phyloP scores from a whole-genome alignment of 2,797 vertebrate genomes.

The Trichosurus vulpecula region DNA sequence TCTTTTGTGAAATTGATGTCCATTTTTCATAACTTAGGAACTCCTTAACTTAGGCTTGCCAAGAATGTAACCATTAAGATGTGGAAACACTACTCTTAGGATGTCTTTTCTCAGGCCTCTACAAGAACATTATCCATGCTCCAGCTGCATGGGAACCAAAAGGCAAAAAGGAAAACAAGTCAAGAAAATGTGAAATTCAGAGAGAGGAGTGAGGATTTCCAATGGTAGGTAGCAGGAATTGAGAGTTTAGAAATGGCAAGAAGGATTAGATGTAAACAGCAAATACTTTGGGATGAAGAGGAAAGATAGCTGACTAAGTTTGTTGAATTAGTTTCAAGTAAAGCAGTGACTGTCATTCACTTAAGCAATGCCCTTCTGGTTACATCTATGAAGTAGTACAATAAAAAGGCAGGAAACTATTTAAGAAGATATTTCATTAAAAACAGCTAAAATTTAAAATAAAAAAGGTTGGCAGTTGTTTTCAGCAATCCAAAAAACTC shows the following conservation, averaged over 20 bases:
- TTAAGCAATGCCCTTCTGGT: background rate
- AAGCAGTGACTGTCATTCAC: background rate
- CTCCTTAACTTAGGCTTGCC: background rate
- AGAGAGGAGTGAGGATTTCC: background rate
- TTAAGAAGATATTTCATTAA: background rate
- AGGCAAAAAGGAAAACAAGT: background rate
- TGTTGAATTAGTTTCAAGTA: background rate
- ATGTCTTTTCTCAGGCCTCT: background rate
- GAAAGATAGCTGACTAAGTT: background rate
- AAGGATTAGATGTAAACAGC: background rate
- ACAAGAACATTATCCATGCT: background rate
- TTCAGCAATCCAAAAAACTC: background rate
- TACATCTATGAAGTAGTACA: background rate
- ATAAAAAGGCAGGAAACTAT: background rate
- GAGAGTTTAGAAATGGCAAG: background rate
- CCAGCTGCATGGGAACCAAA: background rate
- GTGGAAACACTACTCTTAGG: background rate
- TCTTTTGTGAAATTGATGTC: background rate
- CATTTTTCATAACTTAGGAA: background rate
- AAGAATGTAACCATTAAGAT: background rate
- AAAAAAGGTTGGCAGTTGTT: background rate
- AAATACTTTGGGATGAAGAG: background rate
- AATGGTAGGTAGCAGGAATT: background rate
- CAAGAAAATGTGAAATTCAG: background rate
- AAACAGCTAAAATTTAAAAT: background rate